These are phyloP conservation scores for Chauna torquata DNA, from an alignment of 2,113 vertebrate species.

Conservation along the genomic window DNA sequence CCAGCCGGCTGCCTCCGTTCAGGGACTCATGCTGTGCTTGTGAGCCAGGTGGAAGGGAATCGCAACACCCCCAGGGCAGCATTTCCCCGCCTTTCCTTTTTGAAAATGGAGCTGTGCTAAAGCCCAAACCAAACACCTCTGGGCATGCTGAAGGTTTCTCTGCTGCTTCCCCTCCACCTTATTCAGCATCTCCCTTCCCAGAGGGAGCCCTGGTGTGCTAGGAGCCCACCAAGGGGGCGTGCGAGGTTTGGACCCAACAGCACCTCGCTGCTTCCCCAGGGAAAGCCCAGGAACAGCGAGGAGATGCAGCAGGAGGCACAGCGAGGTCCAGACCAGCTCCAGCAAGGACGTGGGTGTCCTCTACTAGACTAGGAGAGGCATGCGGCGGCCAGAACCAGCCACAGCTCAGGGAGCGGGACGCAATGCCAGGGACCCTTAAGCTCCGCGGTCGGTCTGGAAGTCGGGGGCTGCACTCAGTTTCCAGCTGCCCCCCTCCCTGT, in stretches of 20 bases:
- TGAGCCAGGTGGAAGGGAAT: not conserved
- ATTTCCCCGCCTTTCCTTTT: not conserved
- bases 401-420: accelerated
- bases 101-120: not conserved
- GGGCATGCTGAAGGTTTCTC: not conserved
- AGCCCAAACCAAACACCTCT: not conserved
- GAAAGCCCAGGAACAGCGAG: not conserved
- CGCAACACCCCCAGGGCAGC: not conserved
- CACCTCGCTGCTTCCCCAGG: not conserved
- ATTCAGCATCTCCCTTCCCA: not conserved
- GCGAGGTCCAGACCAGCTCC: not conserved
- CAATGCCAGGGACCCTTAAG: not conserved
- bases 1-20: accelerated
- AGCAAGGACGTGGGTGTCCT: not conserved
- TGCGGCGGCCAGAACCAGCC: not conserved
- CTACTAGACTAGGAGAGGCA: not conserved
- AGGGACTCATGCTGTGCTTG: not conserved
- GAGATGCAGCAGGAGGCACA: not conserved
- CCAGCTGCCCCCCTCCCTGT: not conserved
- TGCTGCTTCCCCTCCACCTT: not conserved
- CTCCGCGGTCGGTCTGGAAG: not conserved
- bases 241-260: not conserved
- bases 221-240: accelerated
- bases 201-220: not conserved
- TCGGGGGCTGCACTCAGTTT: not conserved